Evolutionary conservation across 2,888 invertebrate species (phyloP).

Genomic region (Callinectes sapidus): DNA sequence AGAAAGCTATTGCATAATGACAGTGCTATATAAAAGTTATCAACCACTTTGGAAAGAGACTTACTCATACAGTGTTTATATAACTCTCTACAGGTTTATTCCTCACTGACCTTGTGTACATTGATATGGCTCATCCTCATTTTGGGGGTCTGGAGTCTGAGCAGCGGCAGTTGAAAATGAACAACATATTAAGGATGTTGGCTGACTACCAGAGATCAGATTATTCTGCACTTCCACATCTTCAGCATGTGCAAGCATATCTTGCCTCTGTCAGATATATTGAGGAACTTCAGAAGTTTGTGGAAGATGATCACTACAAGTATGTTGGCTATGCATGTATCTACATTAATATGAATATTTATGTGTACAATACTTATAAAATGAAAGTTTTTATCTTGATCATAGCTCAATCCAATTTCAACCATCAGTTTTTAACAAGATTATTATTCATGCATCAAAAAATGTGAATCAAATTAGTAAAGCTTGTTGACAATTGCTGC

Average conservation of each 20-base stretch:
- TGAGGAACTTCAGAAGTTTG: conserved; percentile 95
- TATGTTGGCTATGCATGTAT: conserved; percentile 76
- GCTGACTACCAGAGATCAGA: conserved; percentile 92
- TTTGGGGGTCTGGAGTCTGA: conserved; percentile 83
- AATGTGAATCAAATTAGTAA: no score
- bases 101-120: conserved; percentile 94
- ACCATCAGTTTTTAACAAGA: not conserved
- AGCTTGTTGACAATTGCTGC: no score
- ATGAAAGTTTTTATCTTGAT: not conserved
- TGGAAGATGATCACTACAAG: conserved; percentile 97
- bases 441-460: no score
- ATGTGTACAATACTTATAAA: not conserved
- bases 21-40: not conserved
- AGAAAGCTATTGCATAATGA: conserved; percentile 73
- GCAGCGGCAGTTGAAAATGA: conserved; percentile 89
- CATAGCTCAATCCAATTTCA: not conserved
- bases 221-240: conserved; percentile 84
- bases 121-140: conserved; percentile 94
- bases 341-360: not conserved
- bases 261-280: conserved; percentile 93
- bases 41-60: not conserved
- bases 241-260: conserved; percentile 89
- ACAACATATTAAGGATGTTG: conserved; percentile 90
- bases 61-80: not conserved
- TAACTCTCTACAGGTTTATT: conserved; percentile 83